These are phyloP conservation scores for Neosilurus mollespiculum DNA, from an alignment of 2,797 vertebrate species.

Conservation along the genomic window DNA sequence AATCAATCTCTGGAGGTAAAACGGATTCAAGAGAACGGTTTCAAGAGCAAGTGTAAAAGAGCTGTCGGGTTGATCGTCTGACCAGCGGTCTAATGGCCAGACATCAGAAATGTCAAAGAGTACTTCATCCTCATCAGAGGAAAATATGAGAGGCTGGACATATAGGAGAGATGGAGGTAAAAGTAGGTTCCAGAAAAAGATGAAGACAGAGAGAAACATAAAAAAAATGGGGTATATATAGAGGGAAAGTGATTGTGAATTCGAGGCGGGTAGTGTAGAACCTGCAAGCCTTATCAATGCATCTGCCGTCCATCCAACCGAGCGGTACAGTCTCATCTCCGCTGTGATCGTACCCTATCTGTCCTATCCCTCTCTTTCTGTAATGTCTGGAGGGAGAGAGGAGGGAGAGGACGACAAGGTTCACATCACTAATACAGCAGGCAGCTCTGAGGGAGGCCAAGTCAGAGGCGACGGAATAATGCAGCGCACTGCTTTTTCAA, in stretches of 20 bases:
- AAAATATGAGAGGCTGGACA: constrained; percentile 30
- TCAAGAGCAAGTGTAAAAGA: constrained; percentile 20
- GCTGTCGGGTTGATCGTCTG: constrained; percentile 38
- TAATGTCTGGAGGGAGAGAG: constrained; percentile 55
- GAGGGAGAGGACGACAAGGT: constrained; percentile 59
- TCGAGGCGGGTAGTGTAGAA: constrained; percentile 55
- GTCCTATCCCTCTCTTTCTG: constrained; percentile 51
- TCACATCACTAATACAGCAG: constrained; percentile 56
- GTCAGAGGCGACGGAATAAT: constrained; percentile 51
- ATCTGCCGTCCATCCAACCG: constrained; percentile 68
- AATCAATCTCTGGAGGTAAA: constrained; percentile 12
- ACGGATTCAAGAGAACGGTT: constrained; percentile 7
- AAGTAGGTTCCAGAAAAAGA: background rate
- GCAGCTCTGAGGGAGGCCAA: constrained; percentile 47
- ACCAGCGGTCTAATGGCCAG: constrained; percentile 41
- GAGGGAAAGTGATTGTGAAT: constrained; percentile 40
- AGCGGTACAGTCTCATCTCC: constrained; percentile 66
- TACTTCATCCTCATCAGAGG: constrained; percentile 31
- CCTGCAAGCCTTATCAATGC: constrained; percentile 72
- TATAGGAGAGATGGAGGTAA: constrained; percentile 25
- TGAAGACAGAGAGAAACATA: constrained; percentile 10
- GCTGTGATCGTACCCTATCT: constrained; percentile 67
- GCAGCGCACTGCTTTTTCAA: constrained; percentile 44
- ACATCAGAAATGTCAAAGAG: constrained; percentile 43
- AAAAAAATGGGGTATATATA: constrained; percentile 34